Evolutionary conservation across 2,113 vertebrate species (phyloP).

Genomic region (Maccullochella peelii): DNA sequence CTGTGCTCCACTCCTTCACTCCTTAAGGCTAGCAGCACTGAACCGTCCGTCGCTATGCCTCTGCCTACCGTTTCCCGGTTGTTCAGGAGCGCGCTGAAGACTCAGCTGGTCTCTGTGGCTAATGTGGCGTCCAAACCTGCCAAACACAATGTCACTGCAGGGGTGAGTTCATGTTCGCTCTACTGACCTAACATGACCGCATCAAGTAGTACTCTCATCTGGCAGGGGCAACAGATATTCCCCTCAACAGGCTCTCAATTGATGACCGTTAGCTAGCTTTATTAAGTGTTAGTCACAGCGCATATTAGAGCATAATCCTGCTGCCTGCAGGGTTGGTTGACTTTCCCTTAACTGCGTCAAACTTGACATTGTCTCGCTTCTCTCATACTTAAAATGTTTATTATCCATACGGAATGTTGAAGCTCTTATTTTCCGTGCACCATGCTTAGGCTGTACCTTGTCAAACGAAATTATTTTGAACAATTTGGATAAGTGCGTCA

Average conservation of each 20-base stretch:
- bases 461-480: neutral
- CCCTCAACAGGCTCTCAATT: neutral
- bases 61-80: constrained; percentile 51
- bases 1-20: neutral
- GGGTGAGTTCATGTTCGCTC: constrained; percentile 57
- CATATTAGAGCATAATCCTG: neutral
- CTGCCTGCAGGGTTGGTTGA: neutral
- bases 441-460: no score
- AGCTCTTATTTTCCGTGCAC: fast-evolving
- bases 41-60: constrained; percentile 43
- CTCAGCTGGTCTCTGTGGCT: constrained; percentile 39
- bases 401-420: fast-evolving
- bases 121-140: constrained; percentile 54
- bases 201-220: neutral
- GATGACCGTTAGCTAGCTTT: neutral
- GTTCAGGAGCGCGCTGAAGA: constrained; percentile 52
- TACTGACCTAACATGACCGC: neutral
- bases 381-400: no score
- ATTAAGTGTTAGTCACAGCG: neutral
- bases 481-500: constrained; percentile 30
- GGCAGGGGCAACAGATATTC: neutral
- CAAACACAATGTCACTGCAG: constrained; percentile 40
- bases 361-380: neutral
- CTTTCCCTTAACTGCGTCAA: neutral
- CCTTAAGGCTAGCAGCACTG: neutral